phyloP scores from a whole-genome alignment of 1,140 invertebrate genomes.

The Ectropis grisescens region DNA sequence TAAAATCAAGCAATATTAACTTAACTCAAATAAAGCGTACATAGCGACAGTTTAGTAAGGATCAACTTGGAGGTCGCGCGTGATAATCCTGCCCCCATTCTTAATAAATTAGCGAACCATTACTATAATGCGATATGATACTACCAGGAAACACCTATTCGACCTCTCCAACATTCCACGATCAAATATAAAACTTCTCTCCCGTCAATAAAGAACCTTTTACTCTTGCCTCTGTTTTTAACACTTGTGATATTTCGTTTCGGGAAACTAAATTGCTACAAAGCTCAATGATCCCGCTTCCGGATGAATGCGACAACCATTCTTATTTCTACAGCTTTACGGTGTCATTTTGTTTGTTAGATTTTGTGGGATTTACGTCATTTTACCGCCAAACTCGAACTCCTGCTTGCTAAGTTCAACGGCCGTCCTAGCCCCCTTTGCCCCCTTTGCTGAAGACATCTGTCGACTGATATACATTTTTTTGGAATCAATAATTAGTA shows the following conservation, averaged over 20 bases:
- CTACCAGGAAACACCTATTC: constrained; percentile 53
- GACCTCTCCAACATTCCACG: constrained; percentile 11
- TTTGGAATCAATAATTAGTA: constrained; percentile 56
- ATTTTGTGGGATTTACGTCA: no score
- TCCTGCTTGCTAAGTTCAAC: constrained; percentile 41
- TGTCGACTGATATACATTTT: no score
- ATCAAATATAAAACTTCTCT: constrained; percentile 1
- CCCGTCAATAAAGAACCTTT: no score
- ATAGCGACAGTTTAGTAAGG: no score
- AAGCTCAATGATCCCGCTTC: constrained; percentile 63
- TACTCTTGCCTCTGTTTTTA: no score
- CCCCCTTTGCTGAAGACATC: constrained; percentile 40
- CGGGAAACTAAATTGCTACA: constrained; percentile 40
- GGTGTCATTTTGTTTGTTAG: no score
- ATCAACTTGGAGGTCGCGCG: no score
- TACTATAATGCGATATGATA: constrained; percentile 60
- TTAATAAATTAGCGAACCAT: constrained; percentile 53
- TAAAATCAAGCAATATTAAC: no score
- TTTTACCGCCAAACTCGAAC: not conserved
- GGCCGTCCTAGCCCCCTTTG: constrained; percentile 59
- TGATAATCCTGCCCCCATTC: constrained; percentile 24
- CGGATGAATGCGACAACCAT: constrained; percentile 19
- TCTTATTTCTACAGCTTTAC: constrained; percentile 10
- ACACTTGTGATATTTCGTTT: constrained; percentile 29
- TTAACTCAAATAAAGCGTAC: no score